A percentile compares a stretch with the other conserved stretches of the same genome.
Evolutionary conservation across 1,140 invertebrate genomes (phyloP).

Genomic region (Orius insidiosus): DNA sequence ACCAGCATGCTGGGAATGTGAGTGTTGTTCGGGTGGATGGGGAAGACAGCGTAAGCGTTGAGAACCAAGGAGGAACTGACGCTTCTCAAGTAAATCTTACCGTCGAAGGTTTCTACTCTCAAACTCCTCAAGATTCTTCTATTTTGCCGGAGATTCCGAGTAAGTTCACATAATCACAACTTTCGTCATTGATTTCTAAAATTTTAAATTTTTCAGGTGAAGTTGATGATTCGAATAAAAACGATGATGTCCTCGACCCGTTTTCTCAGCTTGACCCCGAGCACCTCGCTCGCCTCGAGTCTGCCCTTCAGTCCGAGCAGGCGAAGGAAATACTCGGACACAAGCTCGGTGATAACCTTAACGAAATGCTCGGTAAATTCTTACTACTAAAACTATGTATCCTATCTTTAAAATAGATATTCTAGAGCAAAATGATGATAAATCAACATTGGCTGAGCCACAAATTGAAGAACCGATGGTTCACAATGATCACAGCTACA

Average conservation of each 20-base stretch:
- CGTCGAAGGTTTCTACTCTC: constrained; percentile 19
- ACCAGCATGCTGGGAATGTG: constrained; percentile 15
- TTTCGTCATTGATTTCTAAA: background rate
- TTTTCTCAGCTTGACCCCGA: constrained; percentile 38
- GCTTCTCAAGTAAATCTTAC: constrained; percentile 17
- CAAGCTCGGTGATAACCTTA: constrained; percentile 33
- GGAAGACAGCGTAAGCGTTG: background rate
- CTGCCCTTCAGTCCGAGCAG: constrained; percentile 37
- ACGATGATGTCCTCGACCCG: constrained; percentile 26
- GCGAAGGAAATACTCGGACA: constrained; percentile 38
- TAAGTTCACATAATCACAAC: background rate
- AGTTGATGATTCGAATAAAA: background rate
- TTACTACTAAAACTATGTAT: constrained; percentile 1
- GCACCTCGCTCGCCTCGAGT: constrained; percentile 35
- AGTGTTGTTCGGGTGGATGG: constrained; percentile 17
- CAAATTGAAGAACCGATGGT: constrained; percentile 4
- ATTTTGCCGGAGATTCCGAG: background rate
- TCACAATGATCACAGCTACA: constrained; percentile 14
- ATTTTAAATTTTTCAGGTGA: background rate
- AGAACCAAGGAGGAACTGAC: constrained; percentile 5
- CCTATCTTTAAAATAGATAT: constrained; percentile 11
- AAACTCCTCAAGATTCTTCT: background rate
- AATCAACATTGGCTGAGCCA: background rate
- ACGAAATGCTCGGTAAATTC: constrained; percentile 29
- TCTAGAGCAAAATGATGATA: constrained; percentile 14